Percentiles rank a stretch among this genome's conserved stretches.
Conservation (phyloP, 2,888 invertebrate genomes). For the Cordilura impudica region DNA sequence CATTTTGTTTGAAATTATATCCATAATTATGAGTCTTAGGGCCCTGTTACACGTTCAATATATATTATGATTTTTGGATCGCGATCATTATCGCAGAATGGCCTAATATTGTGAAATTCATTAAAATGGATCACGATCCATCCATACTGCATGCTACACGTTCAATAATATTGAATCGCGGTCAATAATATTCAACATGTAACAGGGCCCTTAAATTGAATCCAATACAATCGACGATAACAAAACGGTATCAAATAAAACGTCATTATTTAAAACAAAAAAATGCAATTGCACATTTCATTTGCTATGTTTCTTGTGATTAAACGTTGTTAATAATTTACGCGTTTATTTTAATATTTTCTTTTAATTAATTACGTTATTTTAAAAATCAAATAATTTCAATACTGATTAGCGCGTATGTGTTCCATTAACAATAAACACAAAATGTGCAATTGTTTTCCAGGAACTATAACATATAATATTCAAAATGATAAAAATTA, state of each 20-base stretch:
- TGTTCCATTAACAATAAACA: constrained; percentile 36
- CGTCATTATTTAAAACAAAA: background rate
- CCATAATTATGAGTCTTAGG: no score
- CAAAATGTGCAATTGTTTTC: constrained; percentile 64
- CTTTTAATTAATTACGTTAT: constrained; percentile 19
- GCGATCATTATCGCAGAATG: no score
- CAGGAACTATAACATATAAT: constrained; percentile 59
- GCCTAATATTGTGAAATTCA: no score
- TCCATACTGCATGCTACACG: no score
- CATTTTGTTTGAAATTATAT: no score
- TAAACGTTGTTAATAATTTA: background rate
- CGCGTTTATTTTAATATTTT: constrained; percentile 16
- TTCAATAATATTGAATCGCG: no score
- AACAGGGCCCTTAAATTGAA: no score
- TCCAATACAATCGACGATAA: no score
- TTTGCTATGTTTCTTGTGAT: constrained; percentile 13
- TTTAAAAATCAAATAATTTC: constrained; percentile 14
- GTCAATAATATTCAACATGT: no score
- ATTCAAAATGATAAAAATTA: constrained; percentile 40
- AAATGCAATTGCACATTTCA: constrained; percentile 33
- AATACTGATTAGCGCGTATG: constrained; percentile 13
- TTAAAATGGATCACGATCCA: no score
- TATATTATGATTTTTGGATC: no score
- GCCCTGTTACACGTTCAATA: no score
- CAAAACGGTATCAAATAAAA: background rate